Evolutionary conservation across 2,888 invertebrate genomes (phyloP).

Genomic region (Stenoptilia bipunctidactyla): DNA sequence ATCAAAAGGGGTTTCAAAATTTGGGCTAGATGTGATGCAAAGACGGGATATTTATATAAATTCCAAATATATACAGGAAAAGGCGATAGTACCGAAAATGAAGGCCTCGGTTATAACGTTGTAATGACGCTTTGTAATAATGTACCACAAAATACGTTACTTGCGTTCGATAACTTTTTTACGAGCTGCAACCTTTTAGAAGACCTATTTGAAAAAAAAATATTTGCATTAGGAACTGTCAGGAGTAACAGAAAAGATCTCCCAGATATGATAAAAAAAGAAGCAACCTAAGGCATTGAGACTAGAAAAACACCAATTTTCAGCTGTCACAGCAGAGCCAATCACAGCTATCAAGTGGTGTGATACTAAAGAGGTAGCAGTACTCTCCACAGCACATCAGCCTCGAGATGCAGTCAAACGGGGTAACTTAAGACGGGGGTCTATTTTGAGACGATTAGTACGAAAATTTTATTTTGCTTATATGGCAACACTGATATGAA

Average conservation of each 20-base stretch:
- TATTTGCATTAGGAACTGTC: conserved; percentile 18
- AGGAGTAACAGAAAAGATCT: conserved; percentile 16
- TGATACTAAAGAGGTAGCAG: conserved; percentile 17
- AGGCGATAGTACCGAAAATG: conserved; percentile 14
- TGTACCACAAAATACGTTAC: conserved; percentile 17
- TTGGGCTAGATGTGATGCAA: conserved; percentile 5
- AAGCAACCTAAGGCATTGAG: conserved; percentile 14
- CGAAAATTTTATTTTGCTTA: too few relatives aligned
- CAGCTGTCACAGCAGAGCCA: conserved; percentile 18
- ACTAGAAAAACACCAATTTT: conserved; percentile 19
- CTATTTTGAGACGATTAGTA: too few relatives aligned
- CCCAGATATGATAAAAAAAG: conserved; percentile 15
- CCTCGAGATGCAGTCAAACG: conserved; percentile 16
- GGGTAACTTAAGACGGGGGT: too few relatives aligned
- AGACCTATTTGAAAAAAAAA: conserved; percentile 13
- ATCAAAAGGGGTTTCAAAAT: conserved; percentile 10
- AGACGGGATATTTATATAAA: conserved; percentile 13
- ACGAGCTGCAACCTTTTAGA: conserved; percentile 17
- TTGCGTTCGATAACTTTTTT: conserved; percentile 27
- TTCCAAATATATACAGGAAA: conserved; percentile 18
- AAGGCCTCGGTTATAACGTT: conserved; percentile 18
- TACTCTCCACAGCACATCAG: conserved; percentile 20
- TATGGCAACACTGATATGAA: too few relatives aligned
- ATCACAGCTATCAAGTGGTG: conserved; percentile 15
- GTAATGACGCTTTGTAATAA: conserved; percentile 17